These are phyloP conservation scores for Geopemphigus sp. DNA, from an alignment of 1,140 invertebrate species.

Conservation along the genomic window DNA sequence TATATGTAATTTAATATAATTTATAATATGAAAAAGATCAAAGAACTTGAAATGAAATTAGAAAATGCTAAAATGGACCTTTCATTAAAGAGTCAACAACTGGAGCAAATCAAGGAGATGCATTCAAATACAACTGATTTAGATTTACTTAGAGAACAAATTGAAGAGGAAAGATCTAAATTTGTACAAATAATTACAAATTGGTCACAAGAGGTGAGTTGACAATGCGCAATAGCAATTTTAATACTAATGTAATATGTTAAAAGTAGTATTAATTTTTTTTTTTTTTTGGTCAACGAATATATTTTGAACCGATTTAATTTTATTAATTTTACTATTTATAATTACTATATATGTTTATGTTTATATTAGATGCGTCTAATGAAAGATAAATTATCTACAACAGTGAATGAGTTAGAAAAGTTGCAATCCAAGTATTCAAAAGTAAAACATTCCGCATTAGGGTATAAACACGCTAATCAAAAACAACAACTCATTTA, in stretches of 20 bases:
- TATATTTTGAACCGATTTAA: too few relatives aligned
- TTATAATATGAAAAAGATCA: background rate
- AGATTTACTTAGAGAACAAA: constrained; percentile 8
- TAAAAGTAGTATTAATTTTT: too few relatives aligned
- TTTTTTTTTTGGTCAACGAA: too few relatives aligned
- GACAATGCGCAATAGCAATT: background rate
- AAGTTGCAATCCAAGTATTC: constrained; percentile 3
- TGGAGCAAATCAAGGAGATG: background rate
- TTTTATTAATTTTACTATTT: too few relatives aligned
- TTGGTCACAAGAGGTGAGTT: constrained; percentile 32
- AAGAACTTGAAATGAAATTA: constrained; percentile 28
- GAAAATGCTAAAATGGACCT: constrained; percentile 10
- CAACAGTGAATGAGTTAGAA: background rate
- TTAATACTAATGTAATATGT: too few relatives aligned
- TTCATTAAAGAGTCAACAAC: background rate
- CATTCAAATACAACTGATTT: background rate
- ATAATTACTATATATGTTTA: background rate
- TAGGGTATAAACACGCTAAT: constrained; percentile 30
- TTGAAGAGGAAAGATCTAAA: constrained; percentile 39
- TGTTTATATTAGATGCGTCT: constrained; percentile 27
- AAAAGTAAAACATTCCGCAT: constrained; percentile 35
- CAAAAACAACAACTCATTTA: constrained; percentile 30
- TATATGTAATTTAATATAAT: background rate
- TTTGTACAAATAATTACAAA: constrained; percentile 45
- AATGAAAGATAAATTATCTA: constrained; percentile 36